A percentile compares a stretch with the other conserved stretches of the same genome.
phyloP scores from a whole-genome alignment of 2,113 vertebrate genomes.

The Blennius ocellaris region DNA sequence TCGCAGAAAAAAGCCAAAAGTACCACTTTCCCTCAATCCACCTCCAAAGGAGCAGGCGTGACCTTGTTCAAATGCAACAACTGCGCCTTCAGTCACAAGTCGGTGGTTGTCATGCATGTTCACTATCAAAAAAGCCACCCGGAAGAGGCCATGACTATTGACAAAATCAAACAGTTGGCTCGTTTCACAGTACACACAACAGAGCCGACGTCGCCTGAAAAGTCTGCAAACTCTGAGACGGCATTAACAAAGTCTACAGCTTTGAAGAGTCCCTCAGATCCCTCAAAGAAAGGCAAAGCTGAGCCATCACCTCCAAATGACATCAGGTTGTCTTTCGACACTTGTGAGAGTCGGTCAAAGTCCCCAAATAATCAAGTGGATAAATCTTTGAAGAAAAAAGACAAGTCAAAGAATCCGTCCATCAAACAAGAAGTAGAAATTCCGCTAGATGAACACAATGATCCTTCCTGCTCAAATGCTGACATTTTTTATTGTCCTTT shows the following conservation, averaged over 20 bases:
- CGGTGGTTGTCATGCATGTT: slow-evolving; percentile 90
- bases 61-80: slow-evolving; percentile 51
- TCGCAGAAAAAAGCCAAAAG: slow-evolving; percentile 1
- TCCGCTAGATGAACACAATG: too few species aligned
- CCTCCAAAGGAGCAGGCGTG: neutral
- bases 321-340: neutral
- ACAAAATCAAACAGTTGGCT: slow-evolving; percentile 60
- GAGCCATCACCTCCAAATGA: neutral
- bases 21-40: neutral
- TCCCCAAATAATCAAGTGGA: neutral
- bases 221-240: neutral
- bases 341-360: neutral
- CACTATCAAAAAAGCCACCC: slow-evolving; percentile 94
- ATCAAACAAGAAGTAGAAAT: neutral
- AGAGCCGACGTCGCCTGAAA: neutral
- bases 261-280: neutral
- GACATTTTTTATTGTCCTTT: slow-evolving; percentile 86
- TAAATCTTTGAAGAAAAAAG: neutral
- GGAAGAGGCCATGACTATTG: slow-evolving; percentile 81
- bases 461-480: neutral
- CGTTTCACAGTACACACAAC: neutral
- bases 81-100: slow-evolving; percentile 66
- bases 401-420: neutral
- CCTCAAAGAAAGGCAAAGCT: neutral
- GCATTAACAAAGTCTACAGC: neutral